Evolutionary conservation across 2,797 vertebrate species (phyloP).

Genomic region (Eulemur coronatus): DNA sequence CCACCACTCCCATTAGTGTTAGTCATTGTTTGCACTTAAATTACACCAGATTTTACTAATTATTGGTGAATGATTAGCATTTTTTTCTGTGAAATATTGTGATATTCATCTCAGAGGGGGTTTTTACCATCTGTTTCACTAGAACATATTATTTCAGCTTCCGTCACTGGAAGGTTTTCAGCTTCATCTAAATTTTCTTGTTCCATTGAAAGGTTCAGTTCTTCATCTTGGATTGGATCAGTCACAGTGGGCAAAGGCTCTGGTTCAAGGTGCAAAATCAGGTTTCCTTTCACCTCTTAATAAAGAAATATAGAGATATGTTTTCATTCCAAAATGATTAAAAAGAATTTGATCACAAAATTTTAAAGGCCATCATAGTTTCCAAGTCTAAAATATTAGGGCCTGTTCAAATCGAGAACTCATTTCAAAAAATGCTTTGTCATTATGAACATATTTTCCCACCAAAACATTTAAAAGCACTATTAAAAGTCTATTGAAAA

Average conservation of each 20-base stretch:
- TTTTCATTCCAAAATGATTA: slow-evolving; percentile 46
- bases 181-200: slow-evolving; percentile 74
- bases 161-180: background rate
- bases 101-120: background rate
- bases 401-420: slow-evolving; percentile 25
- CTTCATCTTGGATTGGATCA: slow-evolving; percentile 87
- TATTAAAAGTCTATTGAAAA: background rate
- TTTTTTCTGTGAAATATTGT: background rate
- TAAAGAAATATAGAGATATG: slow-evolving; percentile 58
- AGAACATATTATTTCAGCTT: slow-evolving; percentile 34
- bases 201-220: slow-evolving; percentile 92
- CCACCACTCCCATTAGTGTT: background rate
- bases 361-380: background rate
- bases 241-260: slow-evolving; percentile 90
- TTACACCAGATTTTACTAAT: background rate
- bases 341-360: slow-evolving; percentile 48
- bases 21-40: background rate
- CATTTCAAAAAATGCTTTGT: background rate
- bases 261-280: slow-evolving; percentile 90
- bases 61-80: background rate
- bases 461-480: background rate
- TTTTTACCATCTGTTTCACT: slow-evolving; percentile 74
- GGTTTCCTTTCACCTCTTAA: slow-evolving; percentile 91
- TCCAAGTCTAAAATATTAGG: slow-evolving; percentile 22
- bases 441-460: background rate